Evolutionary conservation across 2,888 invertebrate species (phyloP).

Genomic region (Erynnis tages): DNA sequence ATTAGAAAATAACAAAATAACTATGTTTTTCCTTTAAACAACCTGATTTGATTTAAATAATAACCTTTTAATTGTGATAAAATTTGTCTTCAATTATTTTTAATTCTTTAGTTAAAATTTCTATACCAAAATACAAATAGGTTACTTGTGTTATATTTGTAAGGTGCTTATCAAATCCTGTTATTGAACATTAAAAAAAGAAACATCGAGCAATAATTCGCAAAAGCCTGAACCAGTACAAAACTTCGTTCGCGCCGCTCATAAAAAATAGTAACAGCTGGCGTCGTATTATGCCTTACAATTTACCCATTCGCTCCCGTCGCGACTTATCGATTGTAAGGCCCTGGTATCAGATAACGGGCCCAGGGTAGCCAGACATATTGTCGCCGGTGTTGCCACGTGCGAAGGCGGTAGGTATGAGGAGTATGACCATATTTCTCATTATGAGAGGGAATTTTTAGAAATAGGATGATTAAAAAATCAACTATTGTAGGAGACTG

Average conservation of each 20-base stretch:
- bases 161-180: too few species aligned
- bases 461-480: too few species aligned
- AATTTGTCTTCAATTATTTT: too few species aligned
- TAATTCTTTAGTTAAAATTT: too few species aligned
- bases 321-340: constrained; percentile 29
- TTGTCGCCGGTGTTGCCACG: constrained; percentile 27
- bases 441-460: neutral
- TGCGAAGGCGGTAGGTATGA: constrained; percentile 3
- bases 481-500: too few species aligned
- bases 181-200: too few species aligned
- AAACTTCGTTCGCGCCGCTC: neutral
- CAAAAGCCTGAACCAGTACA: constrained; percentile 1
- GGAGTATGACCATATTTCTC: constrained; percentile 1
- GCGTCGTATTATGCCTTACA: constrained; percentile 3
- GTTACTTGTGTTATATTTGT: too few species aligned
- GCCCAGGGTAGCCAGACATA: constrained; percentile 25
- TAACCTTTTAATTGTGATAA: too few species aligned
- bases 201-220: neutral
- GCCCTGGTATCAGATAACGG: constrained; percentile 27
- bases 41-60: too few species aligned
- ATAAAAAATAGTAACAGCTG: constrained; percentile 16
- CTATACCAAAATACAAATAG: too few species aligned
- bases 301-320: constrained; percentile 19
- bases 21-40: too few species aligned
- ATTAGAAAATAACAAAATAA: too few species aligned